These are phyloP conservation scores for Nymphalis polychloros DNA, from an alignment of 2,888 invertebrate genomes.

Conservation along the genomic window DNA sequence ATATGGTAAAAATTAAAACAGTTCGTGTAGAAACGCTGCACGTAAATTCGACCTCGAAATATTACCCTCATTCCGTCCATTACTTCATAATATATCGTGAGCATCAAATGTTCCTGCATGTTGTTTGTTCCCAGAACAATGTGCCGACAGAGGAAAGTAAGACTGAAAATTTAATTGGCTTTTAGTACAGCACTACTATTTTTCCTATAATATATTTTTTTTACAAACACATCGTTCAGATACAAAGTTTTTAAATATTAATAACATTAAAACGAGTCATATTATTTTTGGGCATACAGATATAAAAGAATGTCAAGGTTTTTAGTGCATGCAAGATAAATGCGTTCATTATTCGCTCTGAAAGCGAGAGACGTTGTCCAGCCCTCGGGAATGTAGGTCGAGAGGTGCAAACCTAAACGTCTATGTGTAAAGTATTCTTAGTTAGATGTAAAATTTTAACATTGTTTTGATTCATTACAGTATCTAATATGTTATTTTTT, in stretches of 20 bases:
- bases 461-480: not conserved
- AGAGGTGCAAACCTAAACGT: constrained; percentile 9
- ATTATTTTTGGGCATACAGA: not conserved
- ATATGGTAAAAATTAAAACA: too few relatives aligned
- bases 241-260: not conserved
- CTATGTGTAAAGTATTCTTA: constrained; percentile 10
- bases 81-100: too few relatives aligned
- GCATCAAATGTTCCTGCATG: too few relatives aligned
- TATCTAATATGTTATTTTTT: not conserved
- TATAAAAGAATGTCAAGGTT: constrained; percentile 18
- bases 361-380: constrained; percentile 20
- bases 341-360: constrained; percentile 15
- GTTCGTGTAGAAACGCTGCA: too few relatives aligned
- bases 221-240: not conserved
- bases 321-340: constrained; percentile 16
- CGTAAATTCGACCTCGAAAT: too few relatives aligned
- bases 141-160: too few relatives aligned
- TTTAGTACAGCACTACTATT: too few relatives aligned
- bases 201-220: too few relatives aligned
- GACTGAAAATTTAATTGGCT: too few relatives aligned
- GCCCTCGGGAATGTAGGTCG: constrained; percentile 24
- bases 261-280: not conserved
- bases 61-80: too few relatives aligned
- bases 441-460: constrained; percentile 1
- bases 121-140: too few relatives aligned